Evolutionary conservation across 2,797 vertebrate species (phyloP), one percentile per base, ranked within the genome.

Genomic region (Pipistrellus nathusii): DNA sequence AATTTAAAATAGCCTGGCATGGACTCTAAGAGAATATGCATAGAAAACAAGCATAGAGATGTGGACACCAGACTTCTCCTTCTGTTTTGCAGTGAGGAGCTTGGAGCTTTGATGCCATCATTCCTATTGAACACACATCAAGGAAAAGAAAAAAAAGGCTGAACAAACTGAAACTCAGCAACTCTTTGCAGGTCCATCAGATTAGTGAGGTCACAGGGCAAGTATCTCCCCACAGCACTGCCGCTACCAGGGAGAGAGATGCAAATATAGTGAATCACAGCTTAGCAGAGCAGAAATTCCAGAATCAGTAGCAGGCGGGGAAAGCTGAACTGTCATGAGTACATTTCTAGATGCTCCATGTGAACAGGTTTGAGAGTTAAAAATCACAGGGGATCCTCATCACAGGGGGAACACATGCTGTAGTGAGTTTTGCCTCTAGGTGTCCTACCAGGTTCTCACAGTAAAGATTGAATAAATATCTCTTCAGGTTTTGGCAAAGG

Each of bases 341-440:
- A 25, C 32, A 35, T 35, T n/a, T 18, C 38, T 38, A n/a, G n/a
- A 78, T 35, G 3, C 30, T 71, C 8, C 5, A 9, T 20, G 6
- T 62, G 14, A 18, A 7, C 59, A 72, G 46, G 1, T 17, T 51
- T 72, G n/a, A 35, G 17, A 83, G 1, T 66, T 78, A 57, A 87
- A 66, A 30, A 46, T 10, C n/a, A 27, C 35, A 51, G 27, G 15
- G 25, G 5, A 38, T 3, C 30, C 15, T n/a, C n/a, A 44, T 76
- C 53, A 23, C 8, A 57, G 46, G 11, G 6, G 2, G 0, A 5
- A 4, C 9, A 1, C 25, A 6, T 0, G 4, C 5, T 35, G 21
- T 64, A 15, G 23, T 11, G 17, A 44, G 2, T 44, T 59, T 46
- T 72, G 32, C 10, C 23, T 88, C 12, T 8, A 23, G 4, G 3